Percentiles rank a stretch among this genome's conserved stretches.
phyloP scores from a whole-genome alignment of 2,113 vertebrate species.

The Fulica atra region DNA sequence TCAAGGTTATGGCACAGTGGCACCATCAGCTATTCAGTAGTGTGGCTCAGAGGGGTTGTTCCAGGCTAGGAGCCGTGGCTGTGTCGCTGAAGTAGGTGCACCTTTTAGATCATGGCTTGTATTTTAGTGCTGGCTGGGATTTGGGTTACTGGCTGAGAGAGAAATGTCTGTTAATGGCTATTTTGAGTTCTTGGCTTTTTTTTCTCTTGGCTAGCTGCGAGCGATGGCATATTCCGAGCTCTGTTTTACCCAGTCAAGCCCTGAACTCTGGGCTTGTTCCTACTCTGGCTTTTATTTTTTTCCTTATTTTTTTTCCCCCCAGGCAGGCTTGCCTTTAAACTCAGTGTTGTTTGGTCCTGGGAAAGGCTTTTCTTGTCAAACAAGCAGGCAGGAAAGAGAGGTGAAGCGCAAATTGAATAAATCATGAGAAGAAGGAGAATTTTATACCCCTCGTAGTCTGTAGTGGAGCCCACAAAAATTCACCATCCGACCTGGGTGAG shows the following conservation, averaged over 20 bases:
- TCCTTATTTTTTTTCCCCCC: too few species aligned
- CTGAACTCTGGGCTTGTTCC: background rate
- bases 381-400: background rate
- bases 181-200: background rate
- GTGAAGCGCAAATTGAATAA: background rate
- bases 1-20: background rate
- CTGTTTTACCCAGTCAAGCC: accelerated
- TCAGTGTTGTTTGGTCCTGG: background rate
- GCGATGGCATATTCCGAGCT: accelerated
- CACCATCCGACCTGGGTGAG: accelerated
- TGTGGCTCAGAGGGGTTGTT: background rate
- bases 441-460: background rate
- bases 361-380: background rate
- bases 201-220: background rate
- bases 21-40: accelerated
- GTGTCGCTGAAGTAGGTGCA: background rate
- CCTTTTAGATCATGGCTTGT: background rate
- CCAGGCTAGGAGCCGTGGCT: background rate
- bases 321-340: background rate
- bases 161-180: background rate
- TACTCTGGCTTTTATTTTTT: background rate
- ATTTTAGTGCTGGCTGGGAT: background rate
- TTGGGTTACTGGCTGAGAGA: background rate
- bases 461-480: background rate
- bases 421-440: background rate